Conservation (phyloP, 2,113 vertebrate species). For the Pungitius pungitius region DNA sequence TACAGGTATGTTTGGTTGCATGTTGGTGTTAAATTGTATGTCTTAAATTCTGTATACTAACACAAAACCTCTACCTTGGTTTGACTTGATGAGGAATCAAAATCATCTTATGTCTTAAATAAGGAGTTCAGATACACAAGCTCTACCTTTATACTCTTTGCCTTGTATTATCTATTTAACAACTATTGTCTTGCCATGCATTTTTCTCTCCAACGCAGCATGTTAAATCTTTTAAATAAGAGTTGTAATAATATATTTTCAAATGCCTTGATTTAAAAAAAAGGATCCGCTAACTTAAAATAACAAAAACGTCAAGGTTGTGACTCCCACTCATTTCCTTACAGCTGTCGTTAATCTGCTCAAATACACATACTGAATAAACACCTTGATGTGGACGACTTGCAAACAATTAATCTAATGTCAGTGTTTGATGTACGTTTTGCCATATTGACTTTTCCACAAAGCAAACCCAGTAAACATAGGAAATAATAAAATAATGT, state of each 20-base stretch:
- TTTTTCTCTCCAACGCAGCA: background rate
- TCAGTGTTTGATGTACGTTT: conserved; percentile 25
- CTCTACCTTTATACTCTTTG: background rate
- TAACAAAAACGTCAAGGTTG: background rate
- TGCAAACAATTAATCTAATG: conserved; percentile 20
- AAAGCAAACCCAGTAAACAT: conserved; percentile 18
- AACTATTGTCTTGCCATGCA: background rate
- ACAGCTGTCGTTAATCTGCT: conserved; percentile 12
- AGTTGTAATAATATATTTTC: background rate
- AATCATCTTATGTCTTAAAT: background rate
- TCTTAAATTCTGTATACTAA: no score
- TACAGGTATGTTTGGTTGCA: no score
- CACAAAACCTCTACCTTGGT: no score
- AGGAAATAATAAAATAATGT: conserved; percentile 31
- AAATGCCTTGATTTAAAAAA: background rate
- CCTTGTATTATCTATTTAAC: background rate
- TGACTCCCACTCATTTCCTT: background rate
- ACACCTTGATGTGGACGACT: conserved; percentile 5
- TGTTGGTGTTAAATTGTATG: no score
- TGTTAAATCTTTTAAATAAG: background rate
- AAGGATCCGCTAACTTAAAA: background rate
- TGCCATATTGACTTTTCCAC: conserved; percentile 47
- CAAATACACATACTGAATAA: conserved; percentile 41
- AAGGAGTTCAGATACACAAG: background rate
- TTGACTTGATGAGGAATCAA: background rate